Conservation (phyloP, 2,888 invertebrate genomes). For the Liodrosophila aerea region DNA sequence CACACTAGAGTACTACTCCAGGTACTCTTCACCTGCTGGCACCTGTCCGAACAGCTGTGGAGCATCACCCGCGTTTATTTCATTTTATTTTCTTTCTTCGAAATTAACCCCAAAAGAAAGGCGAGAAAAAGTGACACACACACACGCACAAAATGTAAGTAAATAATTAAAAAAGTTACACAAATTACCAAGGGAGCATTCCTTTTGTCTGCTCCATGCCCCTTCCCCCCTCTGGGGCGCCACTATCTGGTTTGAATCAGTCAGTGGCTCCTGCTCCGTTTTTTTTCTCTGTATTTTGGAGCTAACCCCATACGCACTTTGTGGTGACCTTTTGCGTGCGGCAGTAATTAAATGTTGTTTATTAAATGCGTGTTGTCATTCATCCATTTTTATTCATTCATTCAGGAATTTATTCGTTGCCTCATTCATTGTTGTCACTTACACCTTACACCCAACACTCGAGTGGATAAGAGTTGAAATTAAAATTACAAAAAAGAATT, state of each 20-base stretch:
- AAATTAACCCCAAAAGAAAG: neutral
- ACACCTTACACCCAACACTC: conserved; percentile 3
- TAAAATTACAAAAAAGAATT: neutral
- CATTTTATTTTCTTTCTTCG: neutral
- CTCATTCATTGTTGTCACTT: conserved; percentile 13
- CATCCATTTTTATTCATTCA: conserved; percentile 41
- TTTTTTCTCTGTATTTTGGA: neutral
- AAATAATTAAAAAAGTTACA: conserved; percentile 70
- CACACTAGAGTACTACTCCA: too few species aligned
- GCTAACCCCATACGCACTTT: conserved; percentile 23
- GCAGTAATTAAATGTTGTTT: conserved; percentile 72
- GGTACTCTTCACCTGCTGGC: too few species aligned
- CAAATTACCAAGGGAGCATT: conserved; percentile 48
- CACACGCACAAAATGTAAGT: conserved; percentile 48
- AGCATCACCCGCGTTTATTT: neutral
- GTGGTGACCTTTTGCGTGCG: conserved; percentile 28
- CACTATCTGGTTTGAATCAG: neutral
- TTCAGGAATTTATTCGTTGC: conserved; percentile 14
- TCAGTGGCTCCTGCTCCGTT: neutral
- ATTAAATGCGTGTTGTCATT: conserved; percentile 56
- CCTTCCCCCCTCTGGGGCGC: neutral
- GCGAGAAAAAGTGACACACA: conserved; percentile 1
- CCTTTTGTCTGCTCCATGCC: conserved; percentile 13
- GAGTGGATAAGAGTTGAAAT: too few species aligned
- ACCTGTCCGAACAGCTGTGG: too few species aligned